phyloP scores from a whole-genome alignment of 2,113 vertebrate genomes.

The Brachionichthys hirsutus region DNA sequence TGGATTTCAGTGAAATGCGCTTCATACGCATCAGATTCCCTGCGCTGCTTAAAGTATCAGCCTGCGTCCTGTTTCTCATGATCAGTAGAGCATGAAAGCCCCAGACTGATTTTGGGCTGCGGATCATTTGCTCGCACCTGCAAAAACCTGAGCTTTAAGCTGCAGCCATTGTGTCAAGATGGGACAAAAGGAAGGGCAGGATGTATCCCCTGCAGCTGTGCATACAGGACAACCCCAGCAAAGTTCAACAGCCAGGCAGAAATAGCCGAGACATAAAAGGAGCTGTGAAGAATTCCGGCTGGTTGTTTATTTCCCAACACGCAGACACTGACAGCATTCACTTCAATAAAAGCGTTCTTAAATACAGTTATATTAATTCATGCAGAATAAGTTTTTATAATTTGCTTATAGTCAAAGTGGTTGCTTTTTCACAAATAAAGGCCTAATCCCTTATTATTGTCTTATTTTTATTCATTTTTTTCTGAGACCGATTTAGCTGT shows the following conservation, averaged over 20 bases:
- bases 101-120: constrained; percentile 36
- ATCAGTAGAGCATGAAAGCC: constrained; percentile 34
- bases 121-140: constrained; percentile 67
- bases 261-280: constrained; percentile 47
- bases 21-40: constrained; percentile 13
- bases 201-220: constrained; percentile 73
- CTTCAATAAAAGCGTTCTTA: constrained; percentile 11
- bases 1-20: constrained; percentile 5
- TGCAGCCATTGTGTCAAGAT: constrained; percentile 65
- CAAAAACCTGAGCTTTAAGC: constrained; percentile 53
- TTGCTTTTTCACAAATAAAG: background rate
- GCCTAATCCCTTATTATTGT: constrained; percentile 1
- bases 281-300: constrained; percentile 31
- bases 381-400: too few species aligned
- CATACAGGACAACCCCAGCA: constrained; percentile 69
- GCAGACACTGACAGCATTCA: constrained; percentile 15
- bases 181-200: constrained; percentile 58
- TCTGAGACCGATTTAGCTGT: constrained; percentile 1
- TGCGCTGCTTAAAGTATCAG: constrained; percentile 14
- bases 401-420: background rate
- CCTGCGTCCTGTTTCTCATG: constrained; percentile 35
- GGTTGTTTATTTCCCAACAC: constrained; percentile 39
- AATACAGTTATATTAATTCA: too few species aligned
- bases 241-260: constrained; percentile 63
- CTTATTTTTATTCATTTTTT: constrained; percentile 40